phyloP scores from a whole-genome alignment of 2,888 invertebrate genomes.

The Diploptera punctata region DNA sequence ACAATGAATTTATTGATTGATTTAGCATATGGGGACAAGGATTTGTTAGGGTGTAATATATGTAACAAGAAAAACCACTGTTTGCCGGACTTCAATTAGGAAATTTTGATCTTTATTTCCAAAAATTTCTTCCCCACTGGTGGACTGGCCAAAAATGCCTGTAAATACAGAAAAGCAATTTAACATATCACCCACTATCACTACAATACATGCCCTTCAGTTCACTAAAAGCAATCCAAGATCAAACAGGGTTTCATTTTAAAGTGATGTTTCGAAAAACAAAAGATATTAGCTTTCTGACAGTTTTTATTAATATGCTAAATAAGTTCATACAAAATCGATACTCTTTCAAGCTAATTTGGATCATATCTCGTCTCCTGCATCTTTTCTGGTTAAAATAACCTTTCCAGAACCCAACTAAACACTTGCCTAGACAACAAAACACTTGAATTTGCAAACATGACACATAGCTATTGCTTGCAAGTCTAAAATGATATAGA shows the following conservation, averaged over 20 bases:
- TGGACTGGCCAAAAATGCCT: constrained; percentile 54
- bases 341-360: constrained; percentile 35
- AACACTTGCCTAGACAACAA: constrained; percentile 70
- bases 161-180: constrained; percentile 54
- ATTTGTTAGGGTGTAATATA: constrained; percentile 14
- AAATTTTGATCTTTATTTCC: constrained; percentile 56
- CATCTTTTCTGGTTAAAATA: constrained; percentile 80
- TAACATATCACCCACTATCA: constrained; percentile 19
- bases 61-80: constrained; percentile 46
- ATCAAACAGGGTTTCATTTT: constrained; percentile 36
- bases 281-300: constrained; percentile 38
- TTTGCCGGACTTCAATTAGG: constrained; percentile 52
- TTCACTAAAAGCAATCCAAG: constrained; percentile 21
- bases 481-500: constrained; percentile 21
- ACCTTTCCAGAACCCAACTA: constrained; percentile 82
- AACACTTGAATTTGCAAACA: constrained; percentile 42
- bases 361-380: constrained; percentile 52
- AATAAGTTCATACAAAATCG: constrained; percentile 44
- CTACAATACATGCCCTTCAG: not conserved
- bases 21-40: constrained; percentile 19
- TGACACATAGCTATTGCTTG: constrained; percentile 30
- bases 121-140: constrained; percentile 52
- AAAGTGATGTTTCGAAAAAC: constrained; percentile 26
- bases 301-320: constrained; percentile 44
- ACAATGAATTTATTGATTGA: not conserved